Evolutionary conservation across 2,888 invertebrate genomes (phyloP), one percentile per base, ranked within the genome.

Genomic region (Tiliacea citrago): DNA sequence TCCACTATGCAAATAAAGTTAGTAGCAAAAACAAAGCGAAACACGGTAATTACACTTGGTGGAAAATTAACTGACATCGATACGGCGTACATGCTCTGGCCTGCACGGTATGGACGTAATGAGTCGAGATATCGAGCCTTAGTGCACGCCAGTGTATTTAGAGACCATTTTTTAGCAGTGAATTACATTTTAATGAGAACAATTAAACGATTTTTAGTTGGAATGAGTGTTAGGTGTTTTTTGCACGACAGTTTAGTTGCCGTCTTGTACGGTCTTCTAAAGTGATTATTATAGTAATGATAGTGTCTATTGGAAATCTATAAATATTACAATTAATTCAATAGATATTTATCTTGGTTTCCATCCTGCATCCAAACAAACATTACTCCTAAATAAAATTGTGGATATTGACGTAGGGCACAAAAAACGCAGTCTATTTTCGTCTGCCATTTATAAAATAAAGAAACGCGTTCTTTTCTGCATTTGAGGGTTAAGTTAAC

Each of bases 21-120:
- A 92, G 95, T 94, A 94, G 95, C 96, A 96, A 96, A 96, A 96
- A 96, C 95, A 96, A 96, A 96, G 96, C 92, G 92, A 93, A 93
- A 92, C 94, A 92, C 93, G 93, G 95, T 96, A 96, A 96, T 96
- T 96, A 95, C 96, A 95, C 94, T 93, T 93, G 93, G 93, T 93
- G 94, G 95, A 93, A 96, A 96, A 96, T 96, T 96, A 96, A 96
- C 95, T 93, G 95, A 93, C 95, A 93, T 93, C 93, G 96, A 96
- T 96, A 96, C 92, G 90, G 91, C 77, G 91, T 90, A 94, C 95
- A 94, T 92, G 95, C 89, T 87, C 81, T 89, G 82, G 89, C 90
- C 86, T 91, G 92, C 92, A 91, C 91, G 90, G 90, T 88, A 85
- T 80, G 85, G 88, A 88, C 91, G 93, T 95, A 95, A 96, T 95